A percentile compares a stretch with the other conserved stretches of the same genome.
phyloP scores from a whole-genome alignment of 1,140 invertebrate genomes.

The Sipha flava region DNA sequence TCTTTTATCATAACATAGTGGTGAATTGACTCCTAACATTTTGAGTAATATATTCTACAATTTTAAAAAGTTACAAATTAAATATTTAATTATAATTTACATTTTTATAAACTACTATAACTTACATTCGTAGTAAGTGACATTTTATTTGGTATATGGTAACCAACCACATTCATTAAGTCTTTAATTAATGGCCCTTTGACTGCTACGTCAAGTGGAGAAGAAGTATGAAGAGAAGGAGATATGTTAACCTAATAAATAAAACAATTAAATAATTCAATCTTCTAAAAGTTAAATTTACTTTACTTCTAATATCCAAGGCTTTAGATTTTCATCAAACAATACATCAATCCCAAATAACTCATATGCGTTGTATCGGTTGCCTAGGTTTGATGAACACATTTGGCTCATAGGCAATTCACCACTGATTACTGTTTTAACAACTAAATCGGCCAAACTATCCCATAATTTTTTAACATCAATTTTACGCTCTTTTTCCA shows the following conservation, averaged over 20 bases:
- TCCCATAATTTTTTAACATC: constrained; percentile 71
- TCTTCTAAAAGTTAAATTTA: neutral
- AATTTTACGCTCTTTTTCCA: constrained; percentile 56
- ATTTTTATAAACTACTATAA: neutral
- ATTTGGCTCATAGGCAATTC: constrained; percentile 63
- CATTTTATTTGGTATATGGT: constrained; percentile 59
- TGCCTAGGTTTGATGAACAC: constrained; percentile 59
- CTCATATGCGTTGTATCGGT: constrained; percentile 69
- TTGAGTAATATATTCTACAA: constrained; percentile 28
- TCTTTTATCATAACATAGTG: constrained; percentile 55
- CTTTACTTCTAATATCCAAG: constrained; percentile 83
- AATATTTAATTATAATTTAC: neutral
- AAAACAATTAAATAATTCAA: constrained; percentile 31
- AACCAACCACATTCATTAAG: constrained; percentile 85
- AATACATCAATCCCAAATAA: constrained; percentile 75
- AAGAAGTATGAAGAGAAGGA: constrained; percentile 84
- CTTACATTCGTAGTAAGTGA: constrained; percentile 8
- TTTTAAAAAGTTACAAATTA: too few species aligned
- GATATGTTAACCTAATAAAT: constrained; percentile 76
- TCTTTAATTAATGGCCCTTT: constrained; percentile 84
- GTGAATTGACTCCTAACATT: constrained; percentile 45
- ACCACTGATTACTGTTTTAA: constrained; percentile 71
- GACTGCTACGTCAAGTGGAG: constrained; percentile 82
- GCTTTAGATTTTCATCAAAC: constrained; percentile 72
- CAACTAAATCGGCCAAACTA: constrained; percentile 64